Evolutionary conservation across 2,797 vertebrate species (phyloP), one percentile per base, ranked within the genome.

Genomic region (Bradypodion pumilum): DNA sequence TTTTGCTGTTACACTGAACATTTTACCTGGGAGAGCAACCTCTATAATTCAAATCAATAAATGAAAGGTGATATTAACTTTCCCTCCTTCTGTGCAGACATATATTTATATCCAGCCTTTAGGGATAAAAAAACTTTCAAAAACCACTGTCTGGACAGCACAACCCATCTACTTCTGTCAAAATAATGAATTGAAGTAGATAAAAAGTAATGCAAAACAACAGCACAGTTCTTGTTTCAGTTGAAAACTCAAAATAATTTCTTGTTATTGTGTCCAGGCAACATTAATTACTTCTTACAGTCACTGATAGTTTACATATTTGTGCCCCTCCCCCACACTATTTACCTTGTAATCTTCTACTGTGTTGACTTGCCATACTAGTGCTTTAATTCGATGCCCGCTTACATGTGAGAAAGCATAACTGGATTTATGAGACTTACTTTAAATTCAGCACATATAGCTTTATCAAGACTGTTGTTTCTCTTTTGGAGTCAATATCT

Each of bases 171-270:
- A 68, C 10, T 42, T 27, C 27, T 75, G 37, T 52, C 72, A 16
- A 56, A 27, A 25, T 76, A 75, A 83, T 83, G 63, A 83, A 42
- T 5, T 32, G 37, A 42, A 76, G 12, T 32, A 37, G 2, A 32
- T 27, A 83, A 76, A 83, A 62, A 76, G 27, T 46, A 42, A 25
- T 68, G 66, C n/a, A 29, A 66, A 68, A 68, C 27, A 76, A 37
- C 15, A 81, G 66, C 60, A 2, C 52, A 29, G 35, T 25, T 49
- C 35, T 80, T 68, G 21, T 68, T 83, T 40, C 7, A 75, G 75
- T 7, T 1, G 9, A 59, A 65, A 86, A 81, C 81, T 42, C 79
- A 66, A 78, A 69, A 25, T 35, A 4, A 80, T 87, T 81, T 23
- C 25, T 7, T 52, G 2, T 72, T 62, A 19, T 12, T 76, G 19